Percentiles rank a stretch among this genome's conserved stretches.
These are phyloP conservation scores for Lytechinus variegatus DNA, from an alignment of 35 echinoderm and acorn worm species.

Conservation along the genomic window DNA sequence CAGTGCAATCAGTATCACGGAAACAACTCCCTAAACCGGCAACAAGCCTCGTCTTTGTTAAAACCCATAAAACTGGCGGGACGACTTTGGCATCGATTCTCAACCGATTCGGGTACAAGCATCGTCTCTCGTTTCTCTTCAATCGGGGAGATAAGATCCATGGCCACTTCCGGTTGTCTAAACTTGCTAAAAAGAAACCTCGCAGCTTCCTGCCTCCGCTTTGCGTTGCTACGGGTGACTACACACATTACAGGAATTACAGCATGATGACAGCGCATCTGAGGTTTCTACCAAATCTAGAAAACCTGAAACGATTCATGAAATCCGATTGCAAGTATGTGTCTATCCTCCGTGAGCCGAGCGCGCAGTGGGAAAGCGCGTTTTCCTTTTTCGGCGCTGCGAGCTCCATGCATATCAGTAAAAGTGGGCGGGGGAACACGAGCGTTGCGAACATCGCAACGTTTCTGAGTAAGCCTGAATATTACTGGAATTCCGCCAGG, in stretches of 20 bases:
- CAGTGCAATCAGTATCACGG: constrained; percentile 13
- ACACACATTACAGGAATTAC: constrained; percentile 52
- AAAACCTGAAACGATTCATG: constrained; percentile 62
- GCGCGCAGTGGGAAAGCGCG: constrained; percentile 70
- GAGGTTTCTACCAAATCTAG: constrained; percentile 26
- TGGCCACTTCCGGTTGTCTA: constrained; percentile 55
- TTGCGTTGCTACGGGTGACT: constrained; percentile 58
- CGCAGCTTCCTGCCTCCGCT: constrained; percentile 60
- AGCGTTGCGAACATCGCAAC: constrained; percentile 24
- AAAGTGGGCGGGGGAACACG: neutral
- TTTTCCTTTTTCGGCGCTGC: constrained; percentile 75
- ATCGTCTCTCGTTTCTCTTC: constrained; percentile 64
- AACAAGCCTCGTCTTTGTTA: constrained; percentile 66
- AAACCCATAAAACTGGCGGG: constrained; percentile 81
- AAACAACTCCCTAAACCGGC: neutral
- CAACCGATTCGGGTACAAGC: constrained; percentile 57
- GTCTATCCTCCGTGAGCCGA: constrained; percentile 78
- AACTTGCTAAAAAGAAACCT: neutral
- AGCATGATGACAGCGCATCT: constrained; percentile 70
- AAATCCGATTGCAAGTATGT: constrained; percentile 58
- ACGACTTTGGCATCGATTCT: constrained; percentile 68
- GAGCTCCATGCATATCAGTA: constrained; percentile 10
- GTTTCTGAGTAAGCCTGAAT: neutral
- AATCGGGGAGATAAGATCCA: constrained; percentile 20
- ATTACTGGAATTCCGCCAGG: neutral